Base-by-base conservation (phyloP, 2,113 vertebrate genomes). In the Halichoeres trimaculatus region DNA sequence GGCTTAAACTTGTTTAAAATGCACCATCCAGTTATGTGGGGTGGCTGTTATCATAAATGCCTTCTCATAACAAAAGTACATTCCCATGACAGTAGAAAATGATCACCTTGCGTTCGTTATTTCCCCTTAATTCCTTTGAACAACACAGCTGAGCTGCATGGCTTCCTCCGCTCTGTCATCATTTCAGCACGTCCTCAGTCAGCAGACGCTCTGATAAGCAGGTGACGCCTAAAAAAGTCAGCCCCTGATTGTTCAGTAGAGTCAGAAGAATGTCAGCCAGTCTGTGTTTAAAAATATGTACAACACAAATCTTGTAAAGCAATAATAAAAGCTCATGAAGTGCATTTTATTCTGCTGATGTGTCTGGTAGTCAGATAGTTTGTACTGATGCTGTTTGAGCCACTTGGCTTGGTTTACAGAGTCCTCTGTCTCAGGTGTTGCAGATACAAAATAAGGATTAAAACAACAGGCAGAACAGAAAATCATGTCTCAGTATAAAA, bases 191-290 rank as follows among this genome's bases (percentile, higher is more conserved):
- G 2, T 43, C 41, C 22, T 64, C 52, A 48, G 7, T 76, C 50
- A 77, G 36, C 48, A n/a, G 55, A 13, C 23, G 5, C 13, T n/a
- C 59, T 14, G 82, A 73, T 67, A 74, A 65, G 66, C 34, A 73
- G 67, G 23, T 11, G 67, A 54, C 16, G 67, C 51, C 51, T 34
- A 19, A 17, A 22, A 26, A 10, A 17, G 0, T 0, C 8, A 26
- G 67, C 12, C 60, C 74, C 11, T 72, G 70, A 68, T 17, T 54
- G 47, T 30, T 38, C n/a, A 45, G 56, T 64, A 26, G 8, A 10
- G 3, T 50, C 26, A 26, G 17, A 41, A 20, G 34, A 62, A 47
- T 67, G 63, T 12, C 53, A 1, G 1, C 30, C 13, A 19, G 35
- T 50, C 20, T 45, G 7, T n/a, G 11, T 20, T 22, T 47, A 63